Evolutionary conservation across 2,888 invertebrate genomes (phyloP).

Genomic region (Trachelus tabidus): DNA sequence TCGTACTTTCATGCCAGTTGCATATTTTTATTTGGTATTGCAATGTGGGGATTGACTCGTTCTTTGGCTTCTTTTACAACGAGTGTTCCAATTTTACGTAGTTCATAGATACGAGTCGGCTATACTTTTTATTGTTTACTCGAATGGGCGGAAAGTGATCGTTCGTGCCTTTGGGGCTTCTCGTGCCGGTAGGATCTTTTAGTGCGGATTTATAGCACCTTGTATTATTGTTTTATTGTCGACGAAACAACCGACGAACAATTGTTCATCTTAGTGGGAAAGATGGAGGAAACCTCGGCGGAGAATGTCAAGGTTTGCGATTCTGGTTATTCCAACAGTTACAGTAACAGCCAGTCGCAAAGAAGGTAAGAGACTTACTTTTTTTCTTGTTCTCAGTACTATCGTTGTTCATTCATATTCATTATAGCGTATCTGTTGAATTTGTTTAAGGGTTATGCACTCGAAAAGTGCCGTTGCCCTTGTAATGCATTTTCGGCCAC

Average conservation of each 20-base stretch:
- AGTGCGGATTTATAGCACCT: background rate
- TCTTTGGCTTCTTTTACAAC: background rate
- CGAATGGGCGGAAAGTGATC: background rate
- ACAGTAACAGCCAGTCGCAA: slow-evolving; percentile 85
- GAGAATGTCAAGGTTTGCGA: slow-evolving; percentile 78
- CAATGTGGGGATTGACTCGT: background rate
- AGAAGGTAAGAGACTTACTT: slow-evolving; percentile 72
- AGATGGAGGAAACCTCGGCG: slow-evolving; percentile 70
- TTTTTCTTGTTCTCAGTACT: slow-evolving; percentile 5
- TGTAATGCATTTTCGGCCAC: background rate
- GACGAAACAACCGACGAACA: background rate
- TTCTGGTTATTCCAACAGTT: slow-evolving; percentile 85
- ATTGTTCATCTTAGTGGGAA: slow-evolving; percentile 7
- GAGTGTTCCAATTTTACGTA: background rate
- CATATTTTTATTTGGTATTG: background rate
- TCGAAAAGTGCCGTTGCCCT: background rate
- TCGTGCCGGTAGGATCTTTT: background rate
- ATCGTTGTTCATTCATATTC: background rate
- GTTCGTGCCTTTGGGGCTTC: background rate
- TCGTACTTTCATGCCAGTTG: background rate
- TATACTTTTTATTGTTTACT: background rate
- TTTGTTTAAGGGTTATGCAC: background rate
- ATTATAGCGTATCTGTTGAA: background rate
- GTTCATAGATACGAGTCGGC: background rate
- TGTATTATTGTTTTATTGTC: background rate